phyloP scores from a whole-genome alignment of 1,140 invertebrate genomes.

The Agraylea sexmaculata region DNA sequence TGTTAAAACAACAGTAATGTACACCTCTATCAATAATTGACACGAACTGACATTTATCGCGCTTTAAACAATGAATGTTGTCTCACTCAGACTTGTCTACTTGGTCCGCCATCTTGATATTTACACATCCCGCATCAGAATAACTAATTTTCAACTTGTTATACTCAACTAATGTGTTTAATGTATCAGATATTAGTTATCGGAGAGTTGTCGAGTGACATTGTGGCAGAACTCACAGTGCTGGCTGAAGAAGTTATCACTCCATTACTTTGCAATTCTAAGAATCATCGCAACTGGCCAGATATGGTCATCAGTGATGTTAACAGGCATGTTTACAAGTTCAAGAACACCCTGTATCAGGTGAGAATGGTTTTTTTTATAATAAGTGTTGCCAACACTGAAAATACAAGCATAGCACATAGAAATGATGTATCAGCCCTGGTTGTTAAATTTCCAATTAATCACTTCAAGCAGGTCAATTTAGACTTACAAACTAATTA shows the following conservation, averaged over 20 bases:
- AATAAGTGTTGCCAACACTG: neutral
- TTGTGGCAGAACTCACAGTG: conserved; percentile 64
- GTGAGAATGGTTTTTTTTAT: conserved; percentile 28
- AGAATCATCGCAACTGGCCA: conserved; percentile 65
- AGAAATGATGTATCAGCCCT: too few relatives aligned
- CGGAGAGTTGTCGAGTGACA: conserved; percentile 67
- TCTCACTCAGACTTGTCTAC: too few relatives aligned
- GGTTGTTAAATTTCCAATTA: too few relatives aligned
- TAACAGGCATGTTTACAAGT: conserved; percentile 56
- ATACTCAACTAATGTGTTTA: too few relatives aligned
- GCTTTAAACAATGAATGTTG: too few relatives aligned
- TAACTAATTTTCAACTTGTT: too few relatives aligned
- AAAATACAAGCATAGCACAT: too few relatives aligned
- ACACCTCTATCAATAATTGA: too few relatives aligned
- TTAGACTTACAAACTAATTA: neutral
- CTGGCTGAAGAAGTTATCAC: conserved; percentile 71
- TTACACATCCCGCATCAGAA: too few relatives aligned
- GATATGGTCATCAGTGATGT: conserved; percentile 63
- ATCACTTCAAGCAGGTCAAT: neutral
- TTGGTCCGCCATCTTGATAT: too few relatives aligned
- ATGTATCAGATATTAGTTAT: conserved; percentile 43
- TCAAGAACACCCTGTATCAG: conserved; percentile 65
- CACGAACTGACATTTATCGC: too few relatives aligned
- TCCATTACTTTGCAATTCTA: conserved; percentile 55
- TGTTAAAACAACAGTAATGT: too few relatives aligned